phyloP scores from a whole-genome alignment of 2,113 vertebrate species.

The Climacteris rufus region DNA sequence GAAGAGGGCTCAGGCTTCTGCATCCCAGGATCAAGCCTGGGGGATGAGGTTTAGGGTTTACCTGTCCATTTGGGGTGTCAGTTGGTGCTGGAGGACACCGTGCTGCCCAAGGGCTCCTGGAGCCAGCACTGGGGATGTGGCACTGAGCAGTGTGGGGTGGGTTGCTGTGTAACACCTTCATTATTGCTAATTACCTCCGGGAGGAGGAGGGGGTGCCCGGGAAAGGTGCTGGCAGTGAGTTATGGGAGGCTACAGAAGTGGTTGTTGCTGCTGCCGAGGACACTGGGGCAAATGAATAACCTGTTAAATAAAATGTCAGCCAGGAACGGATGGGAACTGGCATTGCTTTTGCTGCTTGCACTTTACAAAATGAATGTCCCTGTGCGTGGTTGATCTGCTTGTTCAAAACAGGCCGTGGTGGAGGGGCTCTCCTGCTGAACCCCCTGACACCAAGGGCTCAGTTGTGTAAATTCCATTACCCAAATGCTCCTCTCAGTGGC shows the following conservation, averaged over 20 bases:
- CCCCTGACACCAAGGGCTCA: not conserved
- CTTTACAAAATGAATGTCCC: not conserved
- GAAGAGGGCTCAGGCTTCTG: not conserved
- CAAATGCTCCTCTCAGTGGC: not conserved
- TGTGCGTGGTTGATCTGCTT: not conserved
- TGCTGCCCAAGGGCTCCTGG: not conserved
- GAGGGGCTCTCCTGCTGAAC: conserved; percentile 4
- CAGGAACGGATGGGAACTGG: not conserved
- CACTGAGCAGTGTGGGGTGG: not conserved
- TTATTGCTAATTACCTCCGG: not conserved
- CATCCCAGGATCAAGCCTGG: not conserved
- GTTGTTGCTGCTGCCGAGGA: not conserved
- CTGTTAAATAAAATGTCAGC: conserved; percentile 25
- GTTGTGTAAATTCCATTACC: not conserved
- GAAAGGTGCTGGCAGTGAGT: not conserved
- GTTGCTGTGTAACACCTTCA: not conserved
- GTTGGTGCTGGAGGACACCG: not conserved
- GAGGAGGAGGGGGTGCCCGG: not conserved
- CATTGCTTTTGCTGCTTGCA: not conserved
- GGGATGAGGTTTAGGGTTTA: not conserved
- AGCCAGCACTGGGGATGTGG: not conserved
- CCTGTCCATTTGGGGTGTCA: not conserved
- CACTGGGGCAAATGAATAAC: not conserved
- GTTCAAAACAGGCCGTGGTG: not conserved
- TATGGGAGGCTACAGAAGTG: not conserved